These are phyloP conservation scores for Lophura nycthemera DNA, from an alignment of 2,113 vertebrate genomes.

Conservation along the genomic window DNA sequence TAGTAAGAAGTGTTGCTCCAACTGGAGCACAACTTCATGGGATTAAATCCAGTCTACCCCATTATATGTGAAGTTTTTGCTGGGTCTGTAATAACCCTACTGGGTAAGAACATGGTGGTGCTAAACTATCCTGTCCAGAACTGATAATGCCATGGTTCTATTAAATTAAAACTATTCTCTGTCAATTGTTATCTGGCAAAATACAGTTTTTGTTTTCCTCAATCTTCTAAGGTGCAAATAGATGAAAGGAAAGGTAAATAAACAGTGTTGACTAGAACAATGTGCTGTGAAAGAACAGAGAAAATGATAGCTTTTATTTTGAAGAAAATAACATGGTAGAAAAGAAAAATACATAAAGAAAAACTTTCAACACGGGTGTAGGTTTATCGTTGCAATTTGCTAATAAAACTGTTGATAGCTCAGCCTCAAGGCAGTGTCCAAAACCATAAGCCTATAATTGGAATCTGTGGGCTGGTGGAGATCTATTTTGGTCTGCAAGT, in stretches of 20 bases:
- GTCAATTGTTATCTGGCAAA: not conserved
- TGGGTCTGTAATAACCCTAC: not conserved
- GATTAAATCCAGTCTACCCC: not conserved
- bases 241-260: not conserved
- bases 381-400: not conserved
- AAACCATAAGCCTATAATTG: conserved; percentile 9
- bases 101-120: not conserved
- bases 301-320: conserved; percentile 7
- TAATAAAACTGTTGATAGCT: not conserved
- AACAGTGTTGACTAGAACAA: not conserved
- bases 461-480: conserved; percentile 13
- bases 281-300: not conserved
- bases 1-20: not conserved
- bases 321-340: not conserved
- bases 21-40: not conserved
- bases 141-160: not conserved
- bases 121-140: not conserved
- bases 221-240: not conserved
- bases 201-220: not conserved
- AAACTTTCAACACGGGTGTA: not conserved
- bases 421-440: conserved; percentile 9
- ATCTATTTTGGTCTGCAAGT: not conserved
- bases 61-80: not conserved
- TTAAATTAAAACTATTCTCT: conserved; percentile 11
- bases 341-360: not conserved